A percentile compares a stretch with the other conserved stretches of the same genome.
Conservation (phyloP, 1,140 invertebrate genomes). For the Elymnias hypermnestra region DNA sequence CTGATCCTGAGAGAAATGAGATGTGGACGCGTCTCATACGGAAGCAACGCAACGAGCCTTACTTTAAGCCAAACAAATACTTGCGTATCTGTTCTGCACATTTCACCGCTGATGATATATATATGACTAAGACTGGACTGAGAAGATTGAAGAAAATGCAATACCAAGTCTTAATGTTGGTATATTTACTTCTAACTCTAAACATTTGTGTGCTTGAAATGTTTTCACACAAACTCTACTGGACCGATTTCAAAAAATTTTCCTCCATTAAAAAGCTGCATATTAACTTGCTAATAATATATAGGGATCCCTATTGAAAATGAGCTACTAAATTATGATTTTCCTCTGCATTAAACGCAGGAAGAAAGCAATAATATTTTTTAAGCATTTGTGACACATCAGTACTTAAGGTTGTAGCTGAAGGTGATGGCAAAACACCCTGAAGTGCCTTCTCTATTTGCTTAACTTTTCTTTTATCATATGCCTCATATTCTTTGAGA, state of each 20-base stretch:
- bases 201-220: too few relatives aligned
- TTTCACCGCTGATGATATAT: neutral
- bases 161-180: neutral
- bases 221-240: too few relatives aligned
- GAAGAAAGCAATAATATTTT: slow-evolving; percentile 60
- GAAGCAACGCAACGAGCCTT: neutral
- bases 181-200: neutral
- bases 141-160: neutral
- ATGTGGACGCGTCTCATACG: neutral
- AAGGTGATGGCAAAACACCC: slow-evolving; percentile 81
- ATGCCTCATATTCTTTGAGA: slow-evolving; percentile 55
- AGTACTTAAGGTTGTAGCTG: slow-evolving; percentile 78
- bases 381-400: slow-evolving; percentile 80
- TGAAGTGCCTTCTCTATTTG: slow-evolving; percentile 70
- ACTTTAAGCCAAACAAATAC: neutral
- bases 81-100: neutral
- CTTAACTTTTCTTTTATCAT: slow-evolving; percentile 60
- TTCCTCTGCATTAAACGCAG: slow-evolving; percentile 43
- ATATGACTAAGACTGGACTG: neutral
- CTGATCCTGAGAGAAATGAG: neutral
- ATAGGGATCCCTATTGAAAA: too few relatives aligned
- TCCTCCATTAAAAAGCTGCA: too few relatives aligned
- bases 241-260: too few relatives aligned
- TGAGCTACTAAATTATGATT: slow-evolving; percentile 37
- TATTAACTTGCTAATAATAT: too few relatives aligned